Percentiles rank a stretch among this genome's conserved stretches.
phyloP scores from a whole-genome alignment of 2,888 invertebrate species.

The Pachydiplax longipennis region DNA sequence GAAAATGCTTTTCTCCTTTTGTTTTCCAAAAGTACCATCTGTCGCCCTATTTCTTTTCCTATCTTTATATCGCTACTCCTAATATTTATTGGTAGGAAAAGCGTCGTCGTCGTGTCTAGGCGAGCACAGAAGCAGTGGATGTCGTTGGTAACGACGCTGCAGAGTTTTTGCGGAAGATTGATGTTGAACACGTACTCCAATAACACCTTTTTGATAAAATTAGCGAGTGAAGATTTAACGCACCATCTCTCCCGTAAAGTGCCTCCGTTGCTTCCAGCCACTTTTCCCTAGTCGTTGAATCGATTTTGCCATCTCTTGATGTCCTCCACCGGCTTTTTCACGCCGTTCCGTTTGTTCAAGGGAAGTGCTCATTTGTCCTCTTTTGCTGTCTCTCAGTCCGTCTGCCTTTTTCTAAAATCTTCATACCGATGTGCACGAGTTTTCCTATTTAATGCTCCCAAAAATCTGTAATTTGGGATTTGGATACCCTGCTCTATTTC shows the following conservation, averaged over 20 bases:
- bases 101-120: no score
- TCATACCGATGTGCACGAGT: no score
- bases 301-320: neutral
- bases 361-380: neutral
- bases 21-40: no score
- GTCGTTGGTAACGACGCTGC: no score
- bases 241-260: neutral
- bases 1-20: no score
- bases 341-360: neutral
- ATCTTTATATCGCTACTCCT: no score
- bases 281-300: neutral
- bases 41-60: no score
- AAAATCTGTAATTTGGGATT: no score
- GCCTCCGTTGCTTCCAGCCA: neutral
- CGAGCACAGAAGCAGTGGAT: no score
- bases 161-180: neutral
- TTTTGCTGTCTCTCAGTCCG: neutral
- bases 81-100: no score
- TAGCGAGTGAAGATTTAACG: neutral
- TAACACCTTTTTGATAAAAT: neutral
- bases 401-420: neutral
- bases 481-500: no score
- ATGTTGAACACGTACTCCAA: neutral
- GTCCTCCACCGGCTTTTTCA: neutral
- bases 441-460: no score